Base-by-base conservation (phyloP, 2,113 vertebrate genomes). In the Oceanodroma tethys region DNA sequence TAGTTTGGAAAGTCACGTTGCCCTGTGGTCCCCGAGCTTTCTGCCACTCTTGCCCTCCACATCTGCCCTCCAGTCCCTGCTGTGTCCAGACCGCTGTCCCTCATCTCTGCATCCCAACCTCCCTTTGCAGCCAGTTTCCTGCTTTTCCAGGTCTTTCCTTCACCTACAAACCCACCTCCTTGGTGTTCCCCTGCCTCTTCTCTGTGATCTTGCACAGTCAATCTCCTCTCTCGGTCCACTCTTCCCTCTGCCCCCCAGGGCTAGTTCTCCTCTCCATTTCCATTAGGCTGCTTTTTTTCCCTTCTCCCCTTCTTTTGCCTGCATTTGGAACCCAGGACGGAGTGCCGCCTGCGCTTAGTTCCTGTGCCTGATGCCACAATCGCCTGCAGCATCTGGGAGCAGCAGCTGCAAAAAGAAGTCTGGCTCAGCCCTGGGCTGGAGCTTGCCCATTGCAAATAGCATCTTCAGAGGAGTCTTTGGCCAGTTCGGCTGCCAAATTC, bases 381-480 rank as follows among this genome's bases (percentile, higher is more conserved):
- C 2, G 20, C 72, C 60, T 47, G 15, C 66, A 68, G 66, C 70
- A 30, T 52, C 52, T 91, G 76, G 56, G 29, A 85, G 12, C 32
- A 34, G 47, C 55, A 45, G 32, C 3, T 50, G 17, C 8, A 23
- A 36, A 45, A 63, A 16, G 25, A 67, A 12, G 4, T 43, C 50
- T 74, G 55, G 11, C 38, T 78, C 22, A 47, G 20, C 56, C 47
- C 48, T 34, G 53, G 15, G 11, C 62, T 94, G 62, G 30, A 86
- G 32, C 29, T 88, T 75, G 32, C 36, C 85, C 40, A 2, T 59
- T 87, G 34, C 70, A 68, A 36, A 27, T 4, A 88, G 27, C 45
- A 38, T 90, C 81, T 88, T 92, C 79, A 84, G 82, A 88, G 55
- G 38, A 84, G 27, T 45, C 60, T 58, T 70, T 81, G 73, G 19